Evolutionary conservation across 2,113 vertebrate species (phyloP).

Genomic region (Crypturellus undulatus): DNA sequence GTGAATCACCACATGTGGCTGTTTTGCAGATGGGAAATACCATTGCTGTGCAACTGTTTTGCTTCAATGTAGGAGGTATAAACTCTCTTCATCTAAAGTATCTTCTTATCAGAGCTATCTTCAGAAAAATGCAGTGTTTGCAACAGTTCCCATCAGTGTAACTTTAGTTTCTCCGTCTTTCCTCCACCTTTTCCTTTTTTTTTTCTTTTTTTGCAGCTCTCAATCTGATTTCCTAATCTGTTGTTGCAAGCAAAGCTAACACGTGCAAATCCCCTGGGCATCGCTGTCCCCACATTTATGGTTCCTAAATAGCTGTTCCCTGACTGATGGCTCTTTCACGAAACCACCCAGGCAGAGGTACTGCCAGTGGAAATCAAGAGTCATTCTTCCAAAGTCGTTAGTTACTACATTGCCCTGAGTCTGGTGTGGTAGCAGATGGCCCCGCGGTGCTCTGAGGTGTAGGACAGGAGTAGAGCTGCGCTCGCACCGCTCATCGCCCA

Average conservation of each 20-base stretch:
- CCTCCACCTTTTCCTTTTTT: no score
- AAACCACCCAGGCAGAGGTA: background rate
- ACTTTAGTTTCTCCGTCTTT: background rate
- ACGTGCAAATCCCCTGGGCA: background rate
- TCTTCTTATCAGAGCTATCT: background rate
- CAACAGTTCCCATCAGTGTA: background rate
- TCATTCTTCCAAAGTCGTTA: background rate
- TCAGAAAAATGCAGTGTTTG: background rate
- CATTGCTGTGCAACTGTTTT: background rate
- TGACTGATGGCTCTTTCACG: background rate
- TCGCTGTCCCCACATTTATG: background rate
- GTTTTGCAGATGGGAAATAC: background rate
- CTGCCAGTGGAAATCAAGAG: constrained; percentile 22
- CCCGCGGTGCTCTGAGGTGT: background rate
- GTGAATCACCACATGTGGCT: background rate
- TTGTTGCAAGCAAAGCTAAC: constrained; percentile 4
- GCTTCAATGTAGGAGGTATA: background rate
- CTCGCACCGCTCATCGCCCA: background rate
- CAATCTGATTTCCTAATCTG: background rate
- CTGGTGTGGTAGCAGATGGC: background rate
- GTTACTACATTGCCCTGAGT: background rate
- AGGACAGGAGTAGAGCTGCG: background rate
- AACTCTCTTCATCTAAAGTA: background rate
- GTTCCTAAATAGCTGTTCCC: constrained; percentile 2
- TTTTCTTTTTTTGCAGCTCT: background rate